A percentile compares a stretch with the other conserved stretches of the same genome.
These are phyloP conservation scores for Notarius lentiginosus DNA, from an alignment of 2,113 vertebrate species.

Conservation along the genomic window DNA sequence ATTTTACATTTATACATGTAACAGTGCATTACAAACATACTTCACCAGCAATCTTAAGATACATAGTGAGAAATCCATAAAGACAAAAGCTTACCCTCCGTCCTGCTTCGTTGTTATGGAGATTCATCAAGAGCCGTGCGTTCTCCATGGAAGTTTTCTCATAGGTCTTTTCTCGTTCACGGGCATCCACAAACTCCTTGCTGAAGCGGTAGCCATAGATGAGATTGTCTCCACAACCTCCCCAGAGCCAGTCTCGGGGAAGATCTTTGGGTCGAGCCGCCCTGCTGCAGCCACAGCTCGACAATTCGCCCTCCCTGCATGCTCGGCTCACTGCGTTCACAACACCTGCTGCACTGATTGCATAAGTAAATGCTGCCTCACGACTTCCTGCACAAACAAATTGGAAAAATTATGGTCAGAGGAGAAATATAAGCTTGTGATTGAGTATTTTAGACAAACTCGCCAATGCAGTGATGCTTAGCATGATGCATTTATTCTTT, in stretches of 20 bases:
- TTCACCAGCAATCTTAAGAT: background rate
- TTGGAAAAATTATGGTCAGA: constrained; percentile 9
- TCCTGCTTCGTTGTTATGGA: constrained; percentile 97
- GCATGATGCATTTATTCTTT: background rate
- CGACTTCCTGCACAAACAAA: constrained; percentile 82
- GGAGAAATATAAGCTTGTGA: background rate
- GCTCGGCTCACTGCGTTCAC: constrained; percentile 96
- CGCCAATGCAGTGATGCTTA: background rate
- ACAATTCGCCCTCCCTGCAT: constrained; percentile 94
- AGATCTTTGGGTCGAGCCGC: constrained; percentile 90
- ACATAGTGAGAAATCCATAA: background rate
- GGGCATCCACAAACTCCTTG: constrained; percentile 95
- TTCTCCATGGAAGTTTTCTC: constrained; percentile 88
- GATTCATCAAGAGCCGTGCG: constrained; percentile 89
- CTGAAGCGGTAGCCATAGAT: constrained; percentile 96
- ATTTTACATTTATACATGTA: background rate
- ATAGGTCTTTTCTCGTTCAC: constrained; percentile 90
- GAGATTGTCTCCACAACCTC: constrained; percentile 96
- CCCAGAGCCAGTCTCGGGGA: constrained; percentile 98
- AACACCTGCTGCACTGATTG: constrained; percentile 93
- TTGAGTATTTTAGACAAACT: background rate
- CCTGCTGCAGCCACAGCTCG: constrained; percentile 94
- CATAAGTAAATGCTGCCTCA: constrained; percentile 95
- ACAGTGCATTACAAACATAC: background rate
- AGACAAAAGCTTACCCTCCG: constrained; percentile 79